These are phyloP conservation scores for Oophaga sylvatica DNA, from an alignment of 2,797 vertebrate species.

Conservation along the genomic window DNA sequence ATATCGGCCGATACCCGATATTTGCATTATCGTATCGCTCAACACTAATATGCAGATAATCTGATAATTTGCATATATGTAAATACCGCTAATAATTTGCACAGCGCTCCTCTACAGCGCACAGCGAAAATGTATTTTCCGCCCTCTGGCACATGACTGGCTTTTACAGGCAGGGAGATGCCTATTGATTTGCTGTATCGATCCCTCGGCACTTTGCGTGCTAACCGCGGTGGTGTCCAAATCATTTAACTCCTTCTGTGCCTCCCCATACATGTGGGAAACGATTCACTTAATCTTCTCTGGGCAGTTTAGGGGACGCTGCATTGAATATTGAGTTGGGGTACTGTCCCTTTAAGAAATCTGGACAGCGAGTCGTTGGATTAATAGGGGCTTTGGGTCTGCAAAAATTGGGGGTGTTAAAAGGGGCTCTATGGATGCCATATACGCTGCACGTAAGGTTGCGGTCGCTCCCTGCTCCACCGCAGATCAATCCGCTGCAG, in stretches of 20 bases:
- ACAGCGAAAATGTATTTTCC: background rate
- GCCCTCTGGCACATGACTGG: background rate
- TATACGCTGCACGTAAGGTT: background rate
- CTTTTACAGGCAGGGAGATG: background rate
- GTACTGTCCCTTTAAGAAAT: constrained; percentile 1
- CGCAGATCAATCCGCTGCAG: background rate
- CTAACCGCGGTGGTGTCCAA: background rate
- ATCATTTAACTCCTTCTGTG: background rate
- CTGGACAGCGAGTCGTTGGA: background rate
- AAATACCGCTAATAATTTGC: background rate
- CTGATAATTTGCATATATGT: background rate
- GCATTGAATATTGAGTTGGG: background rate
- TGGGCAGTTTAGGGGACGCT: background rate
- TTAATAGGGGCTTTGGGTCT: background rate
- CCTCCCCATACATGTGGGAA: background rate
- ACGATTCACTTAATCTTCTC: background rate
- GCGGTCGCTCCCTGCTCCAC: background rate
- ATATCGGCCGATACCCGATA: no score
- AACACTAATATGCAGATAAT: no score
- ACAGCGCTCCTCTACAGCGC: background rate
- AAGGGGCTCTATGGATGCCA: background rate
- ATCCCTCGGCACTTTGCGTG: constrained; percentile 8
- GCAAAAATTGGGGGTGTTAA: background rate
- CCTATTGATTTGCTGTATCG: constrained; percentile 14
- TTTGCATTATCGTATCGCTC: no score